A percentile compares a stretch with the other conserved stretches of the same genome.
Evolutionary conservation across 2,113 vertebrate genomes (phyloP).

Genomic region (Brienomyrus brachyistius): DNA sequence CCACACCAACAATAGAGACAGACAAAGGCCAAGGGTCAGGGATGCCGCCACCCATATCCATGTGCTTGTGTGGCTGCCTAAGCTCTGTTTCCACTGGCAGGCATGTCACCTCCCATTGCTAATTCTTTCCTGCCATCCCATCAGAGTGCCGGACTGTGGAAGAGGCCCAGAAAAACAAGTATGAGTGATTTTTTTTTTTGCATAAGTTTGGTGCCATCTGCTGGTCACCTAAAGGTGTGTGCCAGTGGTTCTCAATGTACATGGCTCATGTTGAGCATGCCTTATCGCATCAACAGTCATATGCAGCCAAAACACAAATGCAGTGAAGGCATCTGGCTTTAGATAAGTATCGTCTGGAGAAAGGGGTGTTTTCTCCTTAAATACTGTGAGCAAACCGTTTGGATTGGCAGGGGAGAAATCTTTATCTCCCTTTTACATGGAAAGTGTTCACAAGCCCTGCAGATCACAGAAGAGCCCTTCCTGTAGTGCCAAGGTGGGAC

Average conservation of each 20-base stretch:
- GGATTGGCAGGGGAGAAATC: background rate
- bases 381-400: background rate
- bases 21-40: background rate
- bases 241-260: background rate
- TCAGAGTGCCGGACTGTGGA: background rate
- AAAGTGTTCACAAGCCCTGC: background rate
- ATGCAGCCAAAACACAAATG: background rate
- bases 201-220: conserved; percentile 21
- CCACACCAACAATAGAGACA: background rate
- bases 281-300: background rate
- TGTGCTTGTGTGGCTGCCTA: background rate
- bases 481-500: background rate
- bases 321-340: background rate
- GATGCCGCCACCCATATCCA: background rate
- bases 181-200: background rate
- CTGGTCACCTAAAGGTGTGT: conserved; percentile 11
- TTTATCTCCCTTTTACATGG: background rate
- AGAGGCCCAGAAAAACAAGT: conserved; percentile 15
- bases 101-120: background rate
- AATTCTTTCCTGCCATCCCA: background rate
- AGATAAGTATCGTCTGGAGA: background rate
- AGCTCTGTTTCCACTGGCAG: background rate
- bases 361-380: background rate
- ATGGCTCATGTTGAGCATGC: background rate
- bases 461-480: background rate